Base-by-base conservation (phyloP, 2,797 vertebrate species). In the Phylloscopus collybita region DNA sequence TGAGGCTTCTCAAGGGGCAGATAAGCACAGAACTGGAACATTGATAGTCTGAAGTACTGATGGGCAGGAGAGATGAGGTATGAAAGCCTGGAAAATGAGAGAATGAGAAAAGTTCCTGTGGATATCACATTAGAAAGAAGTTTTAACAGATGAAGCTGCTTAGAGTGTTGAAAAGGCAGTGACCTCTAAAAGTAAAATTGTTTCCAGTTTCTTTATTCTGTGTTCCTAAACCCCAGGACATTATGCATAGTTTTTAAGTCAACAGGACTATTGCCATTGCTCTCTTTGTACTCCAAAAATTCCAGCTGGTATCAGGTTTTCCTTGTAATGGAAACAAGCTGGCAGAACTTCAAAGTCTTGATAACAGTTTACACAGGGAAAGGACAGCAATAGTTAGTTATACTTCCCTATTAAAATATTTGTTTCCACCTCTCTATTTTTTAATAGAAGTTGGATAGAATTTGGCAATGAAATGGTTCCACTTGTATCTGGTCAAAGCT, bases 241-340 rank as follows among this genome's bases (percentile, higher is more conserved):
- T 62, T 64, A 49, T 26, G 51, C 73, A 57, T 22, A 74, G 50
- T 86, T 95, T 91, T 94, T 26, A 90, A 88, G 66, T 85, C 83
- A 86, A 60, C 70, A 80, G 76, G 36, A 94, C 71, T 66, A 80
- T n/a, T 92, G 86, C 83, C 73, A 60, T 75, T 19, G 3, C 70
- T 92, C 70, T 47, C 82, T 88, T 80, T 82, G 86, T 84, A 56
- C 86, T 95, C 78, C 83, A 92, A 70, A 96, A 95, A 94, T 93
- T 95, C 92, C 95, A 94, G 86, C 90, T 90, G 88, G 36, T 94
- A 97, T 95, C 90, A 92, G 61, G 80, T 95, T 97, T 95, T 96
- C 76, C 91, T 94, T 95, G 93, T 93, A 96, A 95, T 92, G 95
- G 94, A 97, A 96, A 96, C 87, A 96, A 93, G 60, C 86, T 94